A percentile compares a stretch with the other conserved stretches of the same genome.
Conservation (phyloP, 2,888 invertebrate species). For the Bembecia ichneumoniformis region DNA sequence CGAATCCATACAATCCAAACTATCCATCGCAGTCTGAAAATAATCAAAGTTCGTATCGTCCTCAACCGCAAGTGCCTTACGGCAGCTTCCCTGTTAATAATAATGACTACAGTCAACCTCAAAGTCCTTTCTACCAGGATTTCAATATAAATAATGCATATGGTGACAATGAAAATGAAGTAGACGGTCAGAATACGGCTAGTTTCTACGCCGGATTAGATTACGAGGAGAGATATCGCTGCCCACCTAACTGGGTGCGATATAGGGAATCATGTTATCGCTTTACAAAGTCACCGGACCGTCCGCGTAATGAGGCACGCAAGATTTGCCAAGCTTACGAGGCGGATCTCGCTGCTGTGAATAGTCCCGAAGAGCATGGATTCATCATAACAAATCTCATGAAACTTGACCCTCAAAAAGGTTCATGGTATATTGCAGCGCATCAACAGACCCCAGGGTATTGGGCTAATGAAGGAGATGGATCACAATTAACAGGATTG, state of each 20-base stretch:
- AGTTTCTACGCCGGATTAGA: constrained; percentile 57
- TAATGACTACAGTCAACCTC: constrained; percentile 44
- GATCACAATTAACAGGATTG: constrained; percentile 81
- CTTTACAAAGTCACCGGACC: constrained; percentile 89
- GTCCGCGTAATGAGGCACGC: constrained; percentile 84
- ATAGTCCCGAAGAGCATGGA: constrained; percentile 87
- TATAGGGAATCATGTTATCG: constrained; percentile 88
- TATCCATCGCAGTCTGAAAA: constrained; percentile 37
- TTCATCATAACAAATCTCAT: constrained; percentile 88
- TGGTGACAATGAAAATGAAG: constrained; percentile 45
- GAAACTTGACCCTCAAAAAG: constrained; percentile 86
- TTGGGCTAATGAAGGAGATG: constrained; percentile 89
- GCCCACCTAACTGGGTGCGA: constrained; percentile 91
- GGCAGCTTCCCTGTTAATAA: constrained; percentile 53
- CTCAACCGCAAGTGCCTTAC: constrained; percentile 49
- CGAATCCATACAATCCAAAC: constrained; percentile 40
- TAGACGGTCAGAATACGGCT: constrained; percentile 51
- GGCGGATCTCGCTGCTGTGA: constrained; percentile 85
- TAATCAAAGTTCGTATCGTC: constrained; percentile 38
- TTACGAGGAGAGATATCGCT: constrained; percentile 65
- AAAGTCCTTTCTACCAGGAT: constrained; percentile 59
- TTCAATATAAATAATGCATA: constrained; percentile 40
- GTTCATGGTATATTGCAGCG: constrained; percentile 89
- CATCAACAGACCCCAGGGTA: constrained; percentile 80
- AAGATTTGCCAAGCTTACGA: constrained; percentile 87